A percentile compares a stretch with the other conserved stretches of the same genome.
phyloP scores from a whole-genome alignment of 1,140 invertebrate species.

The Drosophila ananassae region DNA sequence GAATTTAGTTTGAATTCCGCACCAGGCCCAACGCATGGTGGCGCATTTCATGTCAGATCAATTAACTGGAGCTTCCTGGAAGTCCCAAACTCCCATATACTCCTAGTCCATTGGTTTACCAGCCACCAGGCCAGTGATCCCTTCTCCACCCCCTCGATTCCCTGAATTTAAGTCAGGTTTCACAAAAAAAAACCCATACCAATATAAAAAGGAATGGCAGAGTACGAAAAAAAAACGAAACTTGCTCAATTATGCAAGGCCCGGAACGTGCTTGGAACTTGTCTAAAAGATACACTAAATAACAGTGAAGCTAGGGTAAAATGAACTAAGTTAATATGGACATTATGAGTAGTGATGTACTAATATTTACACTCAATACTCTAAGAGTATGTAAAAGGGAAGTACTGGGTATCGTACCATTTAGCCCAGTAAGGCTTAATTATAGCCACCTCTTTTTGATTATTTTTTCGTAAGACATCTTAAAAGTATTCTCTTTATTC shows the following conservation, averaged over 20 bases:
- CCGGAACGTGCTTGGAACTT: conserved; percentile 61
- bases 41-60: conserved; percentile 35
- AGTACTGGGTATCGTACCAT: too few species aligned
- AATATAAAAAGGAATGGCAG: conserved; percentile 43
- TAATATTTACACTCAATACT: too few species aligned
- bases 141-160: not conserved
- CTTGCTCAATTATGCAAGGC: conserved; percentile 71
- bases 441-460: too few species aligned
- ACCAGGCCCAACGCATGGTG: conserved; percentile 5
- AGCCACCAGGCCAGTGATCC: not conserved
- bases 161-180: conserved; percentile 17
- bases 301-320: conserved; percentile 7
- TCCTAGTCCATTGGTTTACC: not conserved
- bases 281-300: conserved; percentile 22
- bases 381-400: too few species aligned
- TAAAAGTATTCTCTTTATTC: too few species aligned
- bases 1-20: conserved; percentile 47
- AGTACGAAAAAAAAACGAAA: conserved; percentile 12
- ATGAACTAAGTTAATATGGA: not conserved
- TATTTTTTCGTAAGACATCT: too few species aligned
- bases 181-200: conserved; percentile 13
- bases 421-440: too few species aligned
- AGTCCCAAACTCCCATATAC: not conserved
- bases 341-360: too few species aligned
- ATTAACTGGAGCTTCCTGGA: conserved; percentile 42